Evolutionary conservation across 2,797 vertebrate species (phyloP), one percentile per base, ranked within the genome.

Genomic region (Melopsittacus undulatus): DNA sequence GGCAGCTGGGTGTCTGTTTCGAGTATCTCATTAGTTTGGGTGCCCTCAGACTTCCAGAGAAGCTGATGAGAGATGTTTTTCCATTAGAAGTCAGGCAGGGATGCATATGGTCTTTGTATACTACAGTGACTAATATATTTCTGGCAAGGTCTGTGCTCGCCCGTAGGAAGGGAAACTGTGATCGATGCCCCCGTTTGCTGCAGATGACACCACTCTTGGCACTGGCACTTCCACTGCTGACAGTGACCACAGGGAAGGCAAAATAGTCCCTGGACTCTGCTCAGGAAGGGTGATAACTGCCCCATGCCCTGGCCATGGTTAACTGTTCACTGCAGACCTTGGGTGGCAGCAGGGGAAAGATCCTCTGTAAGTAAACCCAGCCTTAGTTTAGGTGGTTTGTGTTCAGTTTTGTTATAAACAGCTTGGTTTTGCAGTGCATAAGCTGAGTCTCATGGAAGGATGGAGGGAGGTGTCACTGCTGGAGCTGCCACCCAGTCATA

Each of bases 81-180:
- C 94, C 90, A 85, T 95, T 76, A 61, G 38, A 85, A 93, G 92
- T 78, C 94, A 75, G 89, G 62, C 32, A 0, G 76, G 57, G 52
- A 36, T 92, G 52, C 95, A 85, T 94, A 89, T 77, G 84, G 82
- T 77, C 95, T 92, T 85, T 92, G 95, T 95, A 94, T 95, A 94
- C 89, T 66, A 95, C 89, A 57, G 75, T 96, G 95, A 95, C 95
- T 95, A 95, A 95, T 94, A 64, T 49, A 88, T 89, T 95, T 96
- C 89, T 95, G 94, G 94, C 95, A 89, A 92, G 75, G 68, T 87
- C 68, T 42, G 74, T 4, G 11, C 64, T 95, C 5, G 19, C 75
- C 83, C 11, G 23, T 93, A 94, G 93, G 84, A 93, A 93, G 84
- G 93, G 91, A 94, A 93, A 92, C 89, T 90, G 88, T 92, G 94